Base-by-base conservation (phyloP, 2,888 invertebrate species). In the Belgica antarctica region DNA sequence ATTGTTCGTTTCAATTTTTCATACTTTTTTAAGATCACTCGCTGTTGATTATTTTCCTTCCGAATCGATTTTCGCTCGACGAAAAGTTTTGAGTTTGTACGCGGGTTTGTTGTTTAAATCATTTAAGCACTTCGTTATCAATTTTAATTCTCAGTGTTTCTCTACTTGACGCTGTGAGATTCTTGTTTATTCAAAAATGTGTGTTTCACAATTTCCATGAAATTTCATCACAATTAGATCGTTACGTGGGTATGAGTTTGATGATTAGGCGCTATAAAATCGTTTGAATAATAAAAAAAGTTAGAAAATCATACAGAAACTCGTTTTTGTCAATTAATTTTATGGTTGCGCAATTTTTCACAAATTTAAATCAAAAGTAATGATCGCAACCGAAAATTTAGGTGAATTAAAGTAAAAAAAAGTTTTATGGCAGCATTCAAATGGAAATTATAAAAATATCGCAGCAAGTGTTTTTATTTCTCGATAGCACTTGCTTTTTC, bases 221-320 rank as follows among this genome's bases (percentile, higher is more conserved):
- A 62, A 17, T 17, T 62, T 65, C 27, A 65, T 65, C 65, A 65
- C 65, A 65, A 47, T 65, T 65, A 15, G 27, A 41, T 65, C 34
- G 31, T 2, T 62, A 22, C 36, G 47, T 65, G 47, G 27, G 62
- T 62, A 34, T 47, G 63, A 31, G 15, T 34, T 47, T 46, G 65
- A 65, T 65, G 65, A 41, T 41, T 59, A 27, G 27, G 27, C 12
- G 15, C 59, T 59, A 59, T 12, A 59, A 52, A n/a, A n/a, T n/a
- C n/a, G 19, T 52, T 52, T 52, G 3, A 8, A 7, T 52, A 22
- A 2, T 22, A 52, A 52, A 52, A 52, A 52, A 8, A 24, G 10
- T 52, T 46, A 17, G 52, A n/a, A 3, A 10, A n/a, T 41, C 41
- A 34, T 41, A n/a, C 7, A 24, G 52, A 8, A 3, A 22, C 17